Base-by-base conservation (phyloP, 2,888 invertebrate genomes). In the Leucozona laternaria region DNA sequence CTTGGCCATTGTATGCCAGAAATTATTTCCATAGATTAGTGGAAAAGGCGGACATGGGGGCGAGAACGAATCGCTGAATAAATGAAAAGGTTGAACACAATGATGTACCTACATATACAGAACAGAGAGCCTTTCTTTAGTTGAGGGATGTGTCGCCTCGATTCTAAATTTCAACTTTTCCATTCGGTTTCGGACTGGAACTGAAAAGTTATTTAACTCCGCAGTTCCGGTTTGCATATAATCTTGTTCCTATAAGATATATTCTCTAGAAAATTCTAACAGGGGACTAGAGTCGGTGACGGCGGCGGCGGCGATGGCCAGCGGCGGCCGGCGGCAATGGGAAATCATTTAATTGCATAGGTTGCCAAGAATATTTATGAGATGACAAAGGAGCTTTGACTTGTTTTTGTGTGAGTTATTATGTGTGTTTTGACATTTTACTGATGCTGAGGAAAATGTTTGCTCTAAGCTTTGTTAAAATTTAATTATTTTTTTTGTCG, bases 281-380 rank as follows among this genome's bases (percentile, higher is more conserved):
- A 4, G 15, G 2, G n/a, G n/a, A 64, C 28, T 28, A 6, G 4
- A 64, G 45, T 64, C 28, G 64, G 7, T 7, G 11, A 8, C 2
- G 34, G 15, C 2, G 34, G 25, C 7, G 6, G 11, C 6, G 3
- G 22, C 22, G 13, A 3, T 4, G 15, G 8, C 0, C 22, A 8
- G 15, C 13, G 11, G 15, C 8, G 34, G n/a, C 11, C 22, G 13
- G 5, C 15, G 7, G 34, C 75, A 70, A 34, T 76, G 68, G 28
- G 68, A 76, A 76, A 64, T 70, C 11, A 81, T 81, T 76, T 71
- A 77, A 81, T 77, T 81, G 60, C 58, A 15, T 34, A 48, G 66
- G 66, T 50, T 76, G 76, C 76, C 76, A 80, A 76, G 37, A 58
- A 34, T 43, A 31, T 50, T 62, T 62, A 70, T 62, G 76, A 45